Percentiles rank a stretch among this genome's conserved stretches.
These are phyloP conservation scores for Dolomedes plantarius DNA, from an alignment of 2,888 invertebrate genomes.

Conservation along the genomic window DNA sequence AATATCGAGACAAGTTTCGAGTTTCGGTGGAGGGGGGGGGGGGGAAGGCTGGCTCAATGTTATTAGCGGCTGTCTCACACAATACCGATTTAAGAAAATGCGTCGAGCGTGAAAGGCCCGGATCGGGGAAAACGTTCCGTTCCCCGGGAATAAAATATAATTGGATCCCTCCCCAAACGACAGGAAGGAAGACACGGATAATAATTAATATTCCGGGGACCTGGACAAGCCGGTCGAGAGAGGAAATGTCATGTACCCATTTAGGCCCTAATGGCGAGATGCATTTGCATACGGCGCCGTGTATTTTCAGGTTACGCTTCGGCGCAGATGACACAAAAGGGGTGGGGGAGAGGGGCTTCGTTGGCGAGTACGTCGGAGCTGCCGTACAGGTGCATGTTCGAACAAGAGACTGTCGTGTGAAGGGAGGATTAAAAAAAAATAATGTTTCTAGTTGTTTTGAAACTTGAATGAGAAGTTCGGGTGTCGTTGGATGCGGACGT, in stretches of 20 bases:
- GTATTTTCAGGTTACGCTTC: background rate
- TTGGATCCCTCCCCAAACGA: background rate
- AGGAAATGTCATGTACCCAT: slow-evolving; percentile 6
- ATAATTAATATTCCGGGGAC: background rate
- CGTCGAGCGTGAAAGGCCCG: background rate
- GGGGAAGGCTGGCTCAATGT: no score
- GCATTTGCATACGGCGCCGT: background rate
- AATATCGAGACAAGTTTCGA: no score
- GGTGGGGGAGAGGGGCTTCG: background rate
- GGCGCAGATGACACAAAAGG: background rate
- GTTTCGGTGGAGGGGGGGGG: no score
- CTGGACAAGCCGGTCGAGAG: background rate
- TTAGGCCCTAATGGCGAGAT: background rate
- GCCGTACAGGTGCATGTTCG: background rate
- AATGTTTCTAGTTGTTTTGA: no score
- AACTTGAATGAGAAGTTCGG: no score
- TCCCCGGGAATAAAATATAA: slow-evolving; percentile 2
- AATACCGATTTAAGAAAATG: slow-evolving; percentile 2
- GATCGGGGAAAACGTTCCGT: background rate
- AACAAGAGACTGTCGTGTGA: no score
- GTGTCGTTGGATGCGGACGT: no score
- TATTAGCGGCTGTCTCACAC: background rate
- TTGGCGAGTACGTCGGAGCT: background rate
- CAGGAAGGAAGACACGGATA: slow-evolving; percentile 5
- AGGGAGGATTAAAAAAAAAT: no score